Evolutionary conservation across 1,140 invertebrate species (phyloP).

Genomic region (Leptinotarsa defecta): DNA sequence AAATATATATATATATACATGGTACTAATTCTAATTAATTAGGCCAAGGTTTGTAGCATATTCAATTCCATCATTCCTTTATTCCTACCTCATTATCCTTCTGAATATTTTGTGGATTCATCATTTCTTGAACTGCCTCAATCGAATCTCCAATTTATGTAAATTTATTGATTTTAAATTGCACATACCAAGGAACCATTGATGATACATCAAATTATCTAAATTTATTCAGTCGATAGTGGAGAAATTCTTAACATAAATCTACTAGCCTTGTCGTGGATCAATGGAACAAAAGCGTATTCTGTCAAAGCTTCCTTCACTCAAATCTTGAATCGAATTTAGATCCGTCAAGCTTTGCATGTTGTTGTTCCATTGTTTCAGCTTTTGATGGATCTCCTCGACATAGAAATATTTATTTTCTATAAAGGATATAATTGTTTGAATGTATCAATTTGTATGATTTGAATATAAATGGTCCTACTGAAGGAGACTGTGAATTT

Average conservation of each 20-base stretch:
- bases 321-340: conserved; percentile 50
- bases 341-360: conserved; percentile 50
- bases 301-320: conserved; percentile 47
- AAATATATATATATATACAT: no score
- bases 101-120: not conserved
- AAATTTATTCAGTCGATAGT: conserved; percentile 40
- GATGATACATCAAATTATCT: conserved; percentile 36
- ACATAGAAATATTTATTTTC: not conserved
- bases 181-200: conserved; percentile 21
- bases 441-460: conserved; percentile 15
- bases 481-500: no score
- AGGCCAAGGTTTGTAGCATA: no score
- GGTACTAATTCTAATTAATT: no score
- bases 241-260: conserved; percentile 44
- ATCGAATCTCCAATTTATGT: conserved; percentile 8
- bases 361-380: conserved; percentile 48
- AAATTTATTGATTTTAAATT: conserved; percentile 9
- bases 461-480: not conserved
- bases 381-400: conserved; percentile 49
- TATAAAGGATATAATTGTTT: not conserved
- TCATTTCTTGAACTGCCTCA: not conserved
- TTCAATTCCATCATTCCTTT: no score
- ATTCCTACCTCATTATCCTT: not conserved
- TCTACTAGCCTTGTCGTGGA: conserved; percentile 48
- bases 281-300: conserved; percentile 49